Base-by-base conservation (phyloP, 1,140 invertebrate genomes). In the Drosophila bifasciata region DNA sequence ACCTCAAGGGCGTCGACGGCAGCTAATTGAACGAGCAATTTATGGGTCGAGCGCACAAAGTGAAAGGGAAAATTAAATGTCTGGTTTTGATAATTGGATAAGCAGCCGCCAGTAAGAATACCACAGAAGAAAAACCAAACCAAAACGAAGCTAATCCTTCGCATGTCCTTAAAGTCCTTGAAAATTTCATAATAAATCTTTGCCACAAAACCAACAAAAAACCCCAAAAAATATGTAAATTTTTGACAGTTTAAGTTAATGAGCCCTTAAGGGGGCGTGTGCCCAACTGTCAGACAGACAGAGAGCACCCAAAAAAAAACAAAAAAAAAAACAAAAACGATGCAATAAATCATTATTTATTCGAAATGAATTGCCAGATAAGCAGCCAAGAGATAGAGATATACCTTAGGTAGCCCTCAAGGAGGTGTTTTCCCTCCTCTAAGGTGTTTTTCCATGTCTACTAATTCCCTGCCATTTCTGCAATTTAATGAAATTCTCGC, bases 221-320 rank as follows among this genome's bases (percentile, higher is more conserved):
- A 55, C 16, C 32, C 46, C 43, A 40, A 59, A 36, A 63, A 86
- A 86, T 86, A 81, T 81, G 79, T 61, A 85, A 85, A 70, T 77
- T 77, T 79, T 86, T 86, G 81, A 85, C 81, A 85, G 77, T 77
- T 86, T 86, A 85, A 85, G 72, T 67, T 85, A 86, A 86, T 85
- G 81, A 80, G 77, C 73, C 49, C 57, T 17, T 28, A 21, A 39
- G 46, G 49, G 13, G 4, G 57, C 41, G 46, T 25, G 43, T 61
- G 8, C 16, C 44, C 76, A 53, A 63, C 68, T 79, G 59, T 53
- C 59, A 73, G 75, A 51, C 9, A 40, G 23, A n/a, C n/a, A n/a
- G n/a, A n/a, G 57, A 32, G 43, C 57, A 61, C 48, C 57, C n/a
- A n/a, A n/a, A n/a, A n/a, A n/a, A 44, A 39, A 21, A 21, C 19